Conservation (phyloP, 2,797 vertebrate genomes). For the Chaunax sp. region DNA sequence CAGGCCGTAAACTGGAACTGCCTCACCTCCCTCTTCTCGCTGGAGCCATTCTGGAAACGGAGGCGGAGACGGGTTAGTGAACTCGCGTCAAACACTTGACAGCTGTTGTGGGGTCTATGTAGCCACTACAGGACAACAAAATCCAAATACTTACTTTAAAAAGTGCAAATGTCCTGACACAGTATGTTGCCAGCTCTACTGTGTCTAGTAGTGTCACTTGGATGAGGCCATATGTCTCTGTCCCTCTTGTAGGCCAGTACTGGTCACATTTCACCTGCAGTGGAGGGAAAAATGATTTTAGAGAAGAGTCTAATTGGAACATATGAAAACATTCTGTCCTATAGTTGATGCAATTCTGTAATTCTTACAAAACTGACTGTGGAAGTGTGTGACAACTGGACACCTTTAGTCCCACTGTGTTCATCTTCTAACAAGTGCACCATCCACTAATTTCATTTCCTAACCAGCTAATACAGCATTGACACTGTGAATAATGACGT, state of each 20-base stretch:
- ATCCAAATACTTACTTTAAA: slow-evolving; percentile 92
- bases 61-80: slow-evolving; percentile 22
- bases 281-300: slow-evolving; percentile 26
- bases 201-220: slow-evolving; percentile 97
- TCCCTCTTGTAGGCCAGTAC: slow-evolving; percentile 97
- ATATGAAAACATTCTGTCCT: neutral
- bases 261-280: slow-evolving; percentile 98
- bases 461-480: slow-evolving; percentile 18
- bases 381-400: slow-evolving; percentile 5
- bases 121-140: neutral
- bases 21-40: slow-evolving; percentile 97
- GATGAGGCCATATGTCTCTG: slow-evolving; percentile 96
- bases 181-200: slow-evolving; percentile 96
- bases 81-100: neutral
- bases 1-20: slow-evolving; percentile 99
- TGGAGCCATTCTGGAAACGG: slow-evolving; percentile 91
- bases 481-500: slow-evolving; percentile 30
- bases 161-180: slow-evolving; percentile 97
- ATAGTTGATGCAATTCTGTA: neutral
- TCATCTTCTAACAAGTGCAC: too few relatives aligned
- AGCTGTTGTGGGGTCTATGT: neutral
- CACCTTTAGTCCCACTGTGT: too few relatives aligned
- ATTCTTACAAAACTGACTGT: too few relatives aligned
- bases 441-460: slow-evolving; percentile 23
- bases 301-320: neutral